Base-by-base conservation (phyloP, 1,140 invertebrate species). In the Spodoptera frugiperda region DNA sequence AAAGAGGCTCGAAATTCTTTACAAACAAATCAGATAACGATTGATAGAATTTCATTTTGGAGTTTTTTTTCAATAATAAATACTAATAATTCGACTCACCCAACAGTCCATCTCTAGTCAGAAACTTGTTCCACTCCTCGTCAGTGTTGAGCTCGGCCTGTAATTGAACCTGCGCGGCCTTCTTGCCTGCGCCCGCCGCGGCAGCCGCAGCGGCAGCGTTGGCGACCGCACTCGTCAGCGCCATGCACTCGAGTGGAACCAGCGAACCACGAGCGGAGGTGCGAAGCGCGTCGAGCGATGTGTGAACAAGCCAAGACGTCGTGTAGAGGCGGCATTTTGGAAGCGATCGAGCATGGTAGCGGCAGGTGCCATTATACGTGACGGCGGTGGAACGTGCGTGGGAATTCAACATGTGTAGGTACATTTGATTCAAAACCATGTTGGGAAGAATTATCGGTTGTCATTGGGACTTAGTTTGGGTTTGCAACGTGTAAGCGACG, bases 41-140 rank as follows among this genome's bases (percentile, higher is more conserved):
- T 25, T 25, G 5, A 25, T 25, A 0, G 5, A 25, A 25, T 25
- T 25, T 2, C 3, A 25, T 4, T 25, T 25, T 4, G 2, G 5
- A 25, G 25, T 25, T 25, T 2, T 3, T n/a, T 25, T 25, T 4
- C 25, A 25, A 3, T 3, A 25, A 25, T 1, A 25, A 25, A 25
- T 25, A 25, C 5, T 25, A 25, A 3, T 25, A 15, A 17, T 15
- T 6, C 2, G 3, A 65, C 89, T 91, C 94, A 98, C 98, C 97
- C 76, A 98, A 94, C 44, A 99, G 93, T 73, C 98, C 98, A 76
- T 97, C 96, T 83, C 96, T 96, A 63, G 95, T 94, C 30, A 98
- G 82, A 77, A 98, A 95, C 88, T 97, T 97, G 71, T 96, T 95
- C 97, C 98, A 98, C 83, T 99, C 98, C 77, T 98, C 97, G 79